Conservation (phyloP, 2,113 vertebrate genomes). For the Ondatra zibethicus region DNA sequence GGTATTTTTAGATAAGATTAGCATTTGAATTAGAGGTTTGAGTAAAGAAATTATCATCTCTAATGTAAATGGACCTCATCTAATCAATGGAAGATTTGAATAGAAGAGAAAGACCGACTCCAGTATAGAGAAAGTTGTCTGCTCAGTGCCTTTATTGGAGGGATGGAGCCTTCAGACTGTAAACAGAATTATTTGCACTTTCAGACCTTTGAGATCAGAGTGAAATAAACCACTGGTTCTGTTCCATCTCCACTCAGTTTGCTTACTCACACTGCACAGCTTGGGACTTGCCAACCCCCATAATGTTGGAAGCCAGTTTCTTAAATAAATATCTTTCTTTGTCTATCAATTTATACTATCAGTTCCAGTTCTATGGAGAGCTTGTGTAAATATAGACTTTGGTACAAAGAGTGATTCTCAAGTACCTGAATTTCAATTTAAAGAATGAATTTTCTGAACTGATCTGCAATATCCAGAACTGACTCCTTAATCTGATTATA, state of each 20-base stretch:
- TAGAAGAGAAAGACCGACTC: not conserved
- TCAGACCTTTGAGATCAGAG: not conserved
- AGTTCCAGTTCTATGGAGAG: not conserved
- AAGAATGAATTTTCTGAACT: not conserved
- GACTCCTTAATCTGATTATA: not conserved
- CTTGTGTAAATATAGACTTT: not conserved
- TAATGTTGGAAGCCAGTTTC: not conserved
- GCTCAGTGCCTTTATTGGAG: not conserved
- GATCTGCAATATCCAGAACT: not conserved
- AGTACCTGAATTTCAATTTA: not conserved
- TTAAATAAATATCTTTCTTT: not conserved
- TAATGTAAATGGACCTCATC: not conserved
- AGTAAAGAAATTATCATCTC: not conserved
- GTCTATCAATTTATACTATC: not conserved
- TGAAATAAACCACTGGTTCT: not conserved
- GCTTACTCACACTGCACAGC: not conserved
- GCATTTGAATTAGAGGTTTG: not conserved
- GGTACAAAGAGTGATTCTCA: not conserved
- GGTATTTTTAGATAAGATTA: not conserved
- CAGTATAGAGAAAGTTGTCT: not conserved
- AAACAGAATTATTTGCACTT: not conserved
- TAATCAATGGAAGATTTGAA: not conserved
- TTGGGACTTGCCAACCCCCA: not conserved
- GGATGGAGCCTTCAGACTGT: not conserved
- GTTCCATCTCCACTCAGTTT: not conserved